These are phyloP conservation scores for Diadumene lineata DNA, from an alignment of 92 coral and sea anemone species.

Conservation along the genomic window DNA sequence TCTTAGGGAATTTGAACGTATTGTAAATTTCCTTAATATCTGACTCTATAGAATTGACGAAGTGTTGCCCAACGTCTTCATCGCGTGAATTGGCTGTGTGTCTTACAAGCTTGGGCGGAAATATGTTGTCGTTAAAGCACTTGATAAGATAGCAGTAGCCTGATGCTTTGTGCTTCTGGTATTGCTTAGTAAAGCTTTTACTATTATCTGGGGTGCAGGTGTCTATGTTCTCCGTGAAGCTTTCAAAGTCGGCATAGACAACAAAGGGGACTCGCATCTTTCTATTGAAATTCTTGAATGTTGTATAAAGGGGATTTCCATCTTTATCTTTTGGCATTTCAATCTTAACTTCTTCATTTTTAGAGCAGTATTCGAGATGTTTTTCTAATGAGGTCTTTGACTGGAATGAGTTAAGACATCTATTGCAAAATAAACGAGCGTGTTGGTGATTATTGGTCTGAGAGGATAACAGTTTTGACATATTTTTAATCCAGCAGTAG, in stretches of 20 bases:
- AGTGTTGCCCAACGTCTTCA: conserved; percentile 41
- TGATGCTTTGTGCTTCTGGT: conserved; percentile 47
- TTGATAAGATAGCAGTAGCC: conserved; percentile 37
- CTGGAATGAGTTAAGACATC: conserved; percentile 1
- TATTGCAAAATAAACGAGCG: conserved; percentile 14
- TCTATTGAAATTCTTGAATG: not conserved
- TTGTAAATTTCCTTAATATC: conserved; percentile 41
- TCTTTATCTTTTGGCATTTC: not conserved
- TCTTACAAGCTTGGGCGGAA: conserved; percentile 19
- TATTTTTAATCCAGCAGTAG: conserved; percentile 49
- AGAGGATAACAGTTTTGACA: conserved; percentile 15
- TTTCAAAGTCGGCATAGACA: no score
- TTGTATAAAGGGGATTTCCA: not conserved
- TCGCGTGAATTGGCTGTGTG: conserved; percentile 40
- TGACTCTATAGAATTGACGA: conserved; percentile 21
- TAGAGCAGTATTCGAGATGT: conserved; percentile 2
- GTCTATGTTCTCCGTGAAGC: conserved; percentile 16
- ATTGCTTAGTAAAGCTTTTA: conserved; percentile 37
- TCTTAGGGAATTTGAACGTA: conserved; percentile 26
- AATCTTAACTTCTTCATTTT: conserved; percentile 9
- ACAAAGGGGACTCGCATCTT: conserved; percentile 1
- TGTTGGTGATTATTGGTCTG: conserved; percentile 21
- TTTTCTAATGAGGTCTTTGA: not conserved
- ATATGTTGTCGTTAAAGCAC: conserved; percentile 38
- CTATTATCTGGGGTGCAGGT: conserved; percentile 21